Evolutionary conservation across 2,797 vertebrate genomes (phyloP).

Genomic region (Discoglossus pictus): DNA sequence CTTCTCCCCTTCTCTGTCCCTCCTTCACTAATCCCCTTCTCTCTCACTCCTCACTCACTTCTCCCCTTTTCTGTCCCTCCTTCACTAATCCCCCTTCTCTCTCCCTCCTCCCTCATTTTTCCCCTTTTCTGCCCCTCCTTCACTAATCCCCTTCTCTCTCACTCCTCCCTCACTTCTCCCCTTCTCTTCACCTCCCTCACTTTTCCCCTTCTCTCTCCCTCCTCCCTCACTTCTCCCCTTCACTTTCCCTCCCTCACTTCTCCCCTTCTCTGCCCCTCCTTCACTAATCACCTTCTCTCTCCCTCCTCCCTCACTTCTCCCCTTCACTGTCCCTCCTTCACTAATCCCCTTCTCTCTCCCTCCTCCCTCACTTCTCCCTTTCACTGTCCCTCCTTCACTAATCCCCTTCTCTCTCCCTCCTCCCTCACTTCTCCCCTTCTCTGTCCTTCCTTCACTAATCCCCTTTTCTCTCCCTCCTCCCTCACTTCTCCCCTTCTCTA

Average conservation of each 20-base stretch:
- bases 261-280: not conserved
- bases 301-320: not conserved
- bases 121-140: too few species aligned
- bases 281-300: not conserved
- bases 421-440: not conserved
- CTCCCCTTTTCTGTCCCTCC: too few species aligned
- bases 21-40: too few species aligned
- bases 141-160: not conserved
- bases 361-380: not conserved
- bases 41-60: too few species aligned
- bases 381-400: not conserved
- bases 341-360: not conserved
- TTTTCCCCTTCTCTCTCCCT: too few species aligned
- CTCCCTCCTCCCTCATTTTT: too few species aligned
- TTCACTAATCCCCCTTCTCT: too few species aligned
- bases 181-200: not conserved
- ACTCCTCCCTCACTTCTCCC: not conserved
- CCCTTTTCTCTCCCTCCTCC: too few species aligned
- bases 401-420: not conserved
- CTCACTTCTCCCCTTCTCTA: too few species aligned
- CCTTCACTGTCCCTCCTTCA: not conserved
- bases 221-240: too few species aligned
- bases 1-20: not conserved
- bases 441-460: too few species aligned
- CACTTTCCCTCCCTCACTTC: not conserved